Evolutionary conservation across 2,113 vertebrate species (phyloP).

Genomic region (Hippopotamus amphibius): DNA sequence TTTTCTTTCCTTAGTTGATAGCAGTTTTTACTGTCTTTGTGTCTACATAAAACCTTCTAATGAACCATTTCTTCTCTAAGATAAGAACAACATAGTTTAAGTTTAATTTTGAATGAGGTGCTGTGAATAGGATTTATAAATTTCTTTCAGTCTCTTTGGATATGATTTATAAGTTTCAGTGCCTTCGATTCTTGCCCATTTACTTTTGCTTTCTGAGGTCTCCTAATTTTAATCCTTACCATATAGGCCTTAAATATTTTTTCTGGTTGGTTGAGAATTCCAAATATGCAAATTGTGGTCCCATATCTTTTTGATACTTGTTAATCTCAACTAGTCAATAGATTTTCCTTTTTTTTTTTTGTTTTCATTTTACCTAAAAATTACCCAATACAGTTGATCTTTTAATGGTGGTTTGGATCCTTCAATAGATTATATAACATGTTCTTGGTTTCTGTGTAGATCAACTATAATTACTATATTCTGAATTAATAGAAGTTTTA

Average conservation of each 20-base stretch:
- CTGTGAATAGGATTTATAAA: background rate
- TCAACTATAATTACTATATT: conserved; percentile 7
- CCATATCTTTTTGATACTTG: background rate
- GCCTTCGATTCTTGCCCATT: background rate
- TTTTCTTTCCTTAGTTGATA: background rate
- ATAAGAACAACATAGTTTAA: conserved; percentile 5
- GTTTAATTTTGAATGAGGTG: conserved; percentile 26
- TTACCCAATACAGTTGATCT: background rate
- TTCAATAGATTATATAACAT: conserved; percentile 11
- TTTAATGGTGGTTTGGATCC: conserved; percentile 5
- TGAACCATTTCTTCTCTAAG: background rate
- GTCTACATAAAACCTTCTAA: conserved; percentile 15
- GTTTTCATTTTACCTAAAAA: background rate
- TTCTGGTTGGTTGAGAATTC: background rate
- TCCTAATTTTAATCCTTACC: background rate
- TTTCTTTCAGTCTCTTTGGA: background rate
- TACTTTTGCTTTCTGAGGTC: background rate
- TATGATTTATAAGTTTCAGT: background rate
- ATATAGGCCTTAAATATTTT: background rate
- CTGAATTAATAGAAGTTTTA: background rate
- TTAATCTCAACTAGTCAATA: background rate
- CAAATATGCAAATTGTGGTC: background rate
- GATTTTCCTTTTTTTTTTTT: background rate
- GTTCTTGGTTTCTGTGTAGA: background rate
- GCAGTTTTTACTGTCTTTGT: background rate